Evolutionary conservation across 2,888 invertebrate genomes (phyloP).

Genomic region (Tachina fera): DNA sequence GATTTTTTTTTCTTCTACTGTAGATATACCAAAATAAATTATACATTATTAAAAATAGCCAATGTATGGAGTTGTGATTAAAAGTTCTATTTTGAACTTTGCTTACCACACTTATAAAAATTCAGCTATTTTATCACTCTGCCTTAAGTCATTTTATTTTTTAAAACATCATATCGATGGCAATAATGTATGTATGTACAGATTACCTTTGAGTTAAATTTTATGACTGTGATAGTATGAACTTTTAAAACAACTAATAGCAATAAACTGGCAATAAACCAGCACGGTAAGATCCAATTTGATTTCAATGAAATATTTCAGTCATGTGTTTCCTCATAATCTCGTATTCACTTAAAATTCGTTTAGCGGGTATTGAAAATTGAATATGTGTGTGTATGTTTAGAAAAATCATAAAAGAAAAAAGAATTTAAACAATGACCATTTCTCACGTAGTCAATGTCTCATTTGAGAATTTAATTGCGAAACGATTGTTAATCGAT

Average conservation of each 20-base stretch:
- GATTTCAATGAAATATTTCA: not conserved
- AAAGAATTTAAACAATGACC: not conserved
- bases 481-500: not conserved
- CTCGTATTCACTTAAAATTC: not conserved
- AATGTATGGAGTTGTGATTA: too few relatives aligned
- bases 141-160: not conserved
- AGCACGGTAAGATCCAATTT: not conserved
- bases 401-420: not conserved
- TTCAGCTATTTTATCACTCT: too few relatives aligned
- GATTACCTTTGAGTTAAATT: not conserved
- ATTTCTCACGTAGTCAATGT: not conserved
- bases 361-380: not conserved
- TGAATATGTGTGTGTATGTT: too few relatives aligned
- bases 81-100: too few relatives aligned
- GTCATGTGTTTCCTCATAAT: not conserved
- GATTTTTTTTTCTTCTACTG: too few relatives aligned
- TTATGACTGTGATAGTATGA: not conserved
- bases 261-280: not conserved
- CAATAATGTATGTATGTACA: not conserved
- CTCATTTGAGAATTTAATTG: not conserved
- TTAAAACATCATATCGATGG: not conserved
- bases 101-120: too few relatives aligned
- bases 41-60: too few relatives aligned
- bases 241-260: not conserved
- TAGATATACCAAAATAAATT: too few relatives aligned